Percentiles rank a stretch among this genome's conserved stretches.
Evolutionary conservation across 2,888 invertebrate species (phyloP).

Genomic region (Therioaphis trifolii): DNA sequence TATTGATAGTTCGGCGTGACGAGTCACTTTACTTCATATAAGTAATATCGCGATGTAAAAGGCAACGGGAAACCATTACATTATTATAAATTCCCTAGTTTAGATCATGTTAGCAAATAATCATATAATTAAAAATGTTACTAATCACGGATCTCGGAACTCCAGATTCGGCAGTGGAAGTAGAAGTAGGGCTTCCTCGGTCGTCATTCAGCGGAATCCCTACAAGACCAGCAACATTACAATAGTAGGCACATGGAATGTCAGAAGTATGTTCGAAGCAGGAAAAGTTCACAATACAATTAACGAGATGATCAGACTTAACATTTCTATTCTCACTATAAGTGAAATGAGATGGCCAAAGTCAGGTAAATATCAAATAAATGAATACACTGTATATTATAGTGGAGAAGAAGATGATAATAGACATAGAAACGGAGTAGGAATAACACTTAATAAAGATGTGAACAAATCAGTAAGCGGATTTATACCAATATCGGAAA

Average conservation of each 20-base stretch:
- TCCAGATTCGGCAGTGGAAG: slow-evolving; percentile 34
- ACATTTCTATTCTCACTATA: too few species aligned
- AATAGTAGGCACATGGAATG: slow-evolving; percentile 16
- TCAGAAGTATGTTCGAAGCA: too few species aligned
- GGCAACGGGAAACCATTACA: slow-evolving; percentile 13
- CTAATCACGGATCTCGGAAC: slow-evolving; percentile 18
- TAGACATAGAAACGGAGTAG: too few species aligned
- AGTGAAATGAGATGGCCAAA: too few species aligned
- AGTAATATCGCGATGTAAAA: slow-evolving; percentile 17
- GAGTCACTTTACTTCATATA: slow-evolving; percentile 16
- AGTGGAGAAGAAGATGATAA: too few species aligned
- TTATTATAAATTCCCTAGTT: slow-evolving; percentile 27
- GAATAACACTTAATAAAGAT: too few species aligned
- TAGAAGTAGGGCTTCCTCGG: slow-evolving; percentile 27
- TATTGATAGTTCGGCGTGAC: slow-evolving; percentile 16
- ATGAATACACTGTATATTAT: too few species aligned
- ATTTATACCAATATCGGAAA: slow-evolving; percentile 11
- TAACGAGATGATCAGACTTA: background rate
- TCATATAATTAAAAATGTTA: slow-evolving; percentile 32
- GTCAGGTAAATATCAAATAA: too few species aligned
- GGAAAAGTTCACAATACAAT: slow-evolving; percentile 35
- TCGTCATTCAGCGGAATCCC: slow-evolving; percentile 9
- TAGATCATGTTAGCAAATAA: slow-evolving; percentile 35
- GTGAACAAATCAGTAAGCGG: background rate
- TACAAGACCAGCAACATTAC: slow-evolving; percentile 23